These are phyloP conservation scores for Varecia variegata DNA, from an alignment of 2,797 vertebrate genomes.

Conservation along the genomic window DNA sequence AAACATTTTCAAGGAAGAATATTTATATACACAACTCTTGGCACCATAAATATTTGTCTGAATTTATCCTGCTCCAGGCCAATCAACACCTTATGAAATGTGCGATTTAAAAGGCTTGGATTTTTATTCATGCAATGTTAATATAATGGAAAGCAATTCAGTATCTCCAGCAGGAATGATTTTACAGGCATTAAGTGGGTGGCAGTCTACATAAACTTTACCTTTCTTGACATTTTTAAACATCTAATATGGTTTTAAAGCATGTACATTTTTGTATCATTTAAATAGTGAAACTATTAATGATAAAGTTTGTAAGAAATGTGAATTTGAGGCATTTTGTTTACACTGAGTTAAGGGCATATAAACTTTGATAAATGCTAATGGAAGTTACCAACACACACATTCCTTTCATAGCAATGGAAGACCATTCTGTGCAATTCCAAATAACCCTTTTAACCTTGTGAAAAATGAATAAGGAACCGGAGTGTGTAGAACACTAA, in stretches of 20 bases:
- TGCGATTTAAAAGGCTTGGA: slow-evolving; percentile 64
- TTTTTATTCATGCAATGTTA: slow-evolving; percentile 72
- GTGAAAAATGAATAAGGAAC: slow-evolving; percentile 65
- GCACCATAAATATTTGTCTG: slow-evolving; percentile 73
- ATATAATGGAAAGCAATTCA: slow-evolving; percentile 74
- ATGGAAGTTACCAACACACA: neutral
- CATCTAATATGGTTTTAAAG: slow-evolving; percentile 58
- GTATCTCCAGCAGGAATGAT: slow-evolving; percentile 51
- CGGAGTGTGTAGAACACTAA: slow-evolving; percentile 5
- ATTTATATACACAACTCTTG: slow-evolving; percentile 73
- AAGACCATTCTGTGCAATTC: slow-evolving; percentile 58
- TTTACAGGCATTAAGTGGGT: slow-evolving; percentile 60
- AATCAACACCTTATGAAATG: slow-evolving; percentile 67
- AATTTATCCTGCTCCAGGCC: slow-evolving; percentile 65
- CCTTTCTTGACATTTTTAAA: slow-evolving; percentile 68
- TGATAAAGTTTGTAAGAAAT: slow-evolving; percentile 45
- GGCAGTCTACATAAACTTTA: slow-evolving; percentile 58
- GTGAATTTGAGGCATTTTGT: slow-evolving; percentile 61
- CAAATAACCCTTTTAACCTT: slow-evolving; percentile 69
- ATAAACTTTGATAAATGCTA: slow-evolving; percentile 55
- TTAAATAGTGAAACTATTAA: slow-evolving; percentile 55
- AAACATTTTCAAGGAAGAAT: slow-evolving; percentile 72
- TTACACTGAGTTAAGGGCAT: slow-evolving; percentile 44
- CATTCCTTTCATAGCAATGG: slow-evolving; percentile 66
- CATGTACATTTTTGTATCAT: slow-evolving; percentile 35